Evolutionary conservation across 2,888 invertebrate species (phyloP), one percentile per base, ranked within the genome.

Genomic region (Platycheirus albimanus): DNA sequence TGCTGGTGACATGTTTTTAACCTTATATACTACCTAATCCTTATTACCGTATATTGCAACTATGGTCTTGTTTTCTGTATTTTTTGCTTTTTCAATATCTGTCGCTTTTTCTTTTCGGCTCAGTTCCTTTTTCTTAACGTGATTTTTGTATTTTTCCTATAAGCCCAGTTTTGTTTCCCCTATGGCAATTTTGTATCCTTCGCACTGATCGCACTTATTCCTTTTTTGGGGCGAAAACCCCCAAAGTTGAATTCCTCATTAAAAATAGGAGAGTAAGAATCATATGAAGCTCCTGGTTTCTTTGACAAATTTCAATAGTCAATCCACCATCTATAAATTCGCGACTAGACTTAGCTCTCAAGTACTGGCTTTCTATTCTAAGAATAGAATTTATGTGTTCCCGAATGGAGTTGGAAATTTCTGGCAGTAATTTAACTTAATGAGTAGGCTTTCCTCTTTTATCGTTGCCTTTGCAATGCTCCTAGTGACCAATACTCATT

Each of bases 271-370:
- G 52, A 52, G 52, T 63, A 63, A 6, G 33, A 33, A 19, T 63
- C 33, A 52, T 67, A 52, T 5, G 52, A 52, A 52, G 51, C 66
- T 15, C 52, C 41, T 67, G 64, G 51, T 67, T 67, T 67, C 41
- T 41, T 43, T 67, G 51, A 28, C 52, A 67, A 67, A 52, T 41
- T 43, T 52, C 66, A 67, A 75, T 67, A 47, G 61, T 43, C 45
- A 70, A 30, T n/a, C 63, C 63, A 58, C 70, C 63, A 70, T 77
- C 77, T 38, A 76, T 77, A 54, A 63, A 70, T 15, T 77, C 63
- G 13, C 77, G 58, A 49, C 33, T 51, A 36, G 70, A 69, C 30
- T 63, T 45, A 61, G 58, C 36, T 24, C 77, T 7, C 52, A 63
- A 51, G 51, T 69, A 58, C 24, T 69, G 69, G 56, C 67, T 76